Conservation (phyloP, 1,140 invertebrate species). For the Cydia pomonella region DNA sequence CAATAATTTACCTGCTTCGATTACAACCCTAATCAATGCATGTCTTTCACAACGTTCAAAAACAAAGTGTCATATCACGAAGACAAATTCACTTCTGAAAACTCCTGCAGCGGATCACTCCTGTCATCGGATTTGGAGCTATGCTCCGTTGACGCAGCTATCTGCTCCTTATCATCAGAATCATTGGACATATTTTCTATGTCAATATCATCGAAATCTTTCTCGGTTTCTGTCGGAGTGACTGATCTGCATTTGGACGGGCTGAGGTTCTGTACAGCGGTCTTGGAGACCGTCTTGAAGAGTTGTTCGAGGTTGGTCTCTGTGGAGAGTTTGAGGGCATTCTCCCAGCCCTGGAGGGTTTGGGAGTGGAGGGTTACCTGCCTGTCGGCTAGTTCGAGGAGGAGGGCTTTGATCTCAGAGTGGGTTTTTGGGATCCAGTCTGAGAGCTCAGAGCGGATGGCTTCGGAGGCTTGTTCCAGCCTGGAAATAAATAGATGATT, state of each 20-base stretch:
- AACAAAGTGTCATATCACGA: conserved; percentile 62
- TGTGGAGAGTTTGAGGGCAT: conserved; percentile 57
- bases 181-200: not conserved
- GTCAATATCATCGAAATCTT: conserved; percentile 41
- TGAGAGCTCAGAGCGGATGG: conserved; percentile 60
- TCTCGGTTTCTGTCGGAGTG: conserved; percentile 55
- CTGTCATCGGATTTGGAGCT: conserved; percentile 40
- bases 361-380: conserved; percentile 43
- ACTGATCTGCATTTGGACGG: conserved; percentile 53
- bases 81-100: conserved; percentile 63
- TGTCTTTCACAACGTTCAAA: conserved; percentile 50
- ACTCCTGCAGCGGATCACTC: conserved; percentile 59
- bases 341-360: conserved; percentile 60
- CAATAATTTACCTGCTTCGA: not conserved
- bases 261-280: conserved; percentile 63
- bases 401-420: conserved; percentile 56
- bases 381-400: conserved; percentile 61
- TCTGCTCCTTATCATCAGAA: not conserved
- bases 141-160: conserved; percentile 37
- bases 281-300: conserved; percentile 72
- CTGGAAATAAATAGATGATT: conserved; percentile 43
- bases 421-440: conserved; percentile 70
- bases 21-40: conserved; percentile 37
- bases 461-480: conserved; percentile 68
- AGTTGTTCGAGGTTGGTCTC: conserved; percentile 55